Evolutionary conservation across 2,888 invertebrate species (phyloP).

Genomic region (Ormia ochracea): DNA sequence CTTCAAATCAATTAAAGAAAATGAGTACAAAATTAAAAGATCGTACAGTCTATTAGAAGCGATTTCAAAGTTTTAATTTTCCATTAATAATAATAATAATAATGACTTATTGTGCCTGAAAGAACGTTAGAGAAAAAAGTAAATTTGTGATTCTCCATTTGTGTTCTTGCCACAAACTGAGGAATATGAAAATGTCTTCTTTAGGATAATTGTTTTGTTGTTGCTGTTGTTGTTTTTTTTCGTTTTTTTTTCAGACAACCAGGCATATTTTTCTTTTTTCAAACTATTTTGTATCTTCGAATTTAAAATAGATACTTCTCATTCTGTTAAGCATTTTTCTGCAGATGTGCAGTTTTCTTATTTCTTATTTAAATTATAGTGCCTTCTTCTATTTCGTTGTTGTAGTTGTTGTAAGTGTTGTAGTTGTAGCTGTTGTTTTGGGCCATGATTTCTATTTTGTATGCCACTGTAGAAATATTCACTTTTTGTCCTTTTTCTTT

Average conservation of each 20-base stretch:
- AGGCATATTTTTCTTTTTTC: no score
- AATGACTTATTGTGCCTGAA: no score
- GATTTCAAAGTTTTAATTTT: no score
- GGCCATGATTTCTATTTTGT: constrained; percentile 2
- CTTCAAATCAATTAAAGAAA: no score
- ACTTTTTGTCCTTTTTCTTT: constrained; percentile 16
- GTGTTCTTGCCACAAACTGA: background rate
- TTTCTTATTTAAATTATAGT: background rate
- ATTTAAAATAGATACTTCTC: background rate
- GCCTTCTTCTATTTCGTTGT: constrained; percentile 1
- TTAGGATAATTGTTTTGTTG: background rate
- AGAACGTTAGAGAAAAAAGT: no score
- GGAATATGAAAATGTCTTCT: background rate
- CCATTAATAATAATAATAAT: no score
- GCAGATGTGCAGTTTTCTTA: constrained; percentile 7
- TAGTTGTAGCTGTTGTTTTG: no score
- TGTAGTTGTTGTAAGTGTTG: background rate
- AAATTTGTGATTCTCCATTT: no score
- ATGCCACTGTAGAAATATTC: constrained; percentile 23
- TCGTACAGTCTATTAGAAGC: no score
- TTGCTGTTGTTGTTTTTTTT: background rate
- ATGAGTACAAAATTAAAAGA: no score
- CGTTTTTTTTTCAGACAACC: background rate
- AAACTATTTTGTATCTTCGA: background rate
- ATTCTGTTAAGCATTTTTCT: background rate